Base-by-base conservation (phyloP, 1,140 invertebrate genomes). In the Drosophila nasuta region DNA sequence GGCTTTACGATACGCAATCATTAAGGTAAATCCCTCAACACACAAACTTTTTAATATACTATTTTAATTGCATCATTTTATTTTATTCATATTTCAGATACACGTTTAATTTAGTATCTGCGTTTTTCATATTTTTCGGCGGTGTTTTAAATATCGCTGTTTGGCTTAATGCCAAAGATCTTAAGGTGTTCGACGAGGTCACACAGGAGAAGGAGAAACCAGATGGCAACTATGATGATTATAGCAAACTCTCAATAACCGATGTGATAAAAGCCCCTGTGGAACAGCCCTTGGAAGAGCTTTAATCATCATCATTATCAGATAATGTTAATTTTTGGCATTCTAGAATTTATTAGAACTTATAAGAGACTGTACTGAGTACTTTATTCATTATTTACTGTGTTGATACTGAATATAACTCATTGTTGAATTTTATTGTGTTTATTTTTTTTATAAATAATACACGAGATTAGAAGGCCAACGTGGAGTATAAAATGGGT, bases 161-260 rank as follows among this genome's bases (percentile, higher is more conserved):
- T 0, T 96, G 95, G 94, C 95, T 94, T 86, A 94, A 94, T 74
- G 94, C 95, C 0, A 95, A 95, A 86, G 93, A 95, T 72, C 92
- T 96, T 3, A 94, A 95, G 91, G 95, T 96, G 71, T 96, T 96
- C 75, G 95, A 96, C 73, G 95, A 96, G 58, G 94, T 95, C 73
- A 78, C 93, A 13, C 92, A 93, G 56, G 94, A 95, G 72, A 80
- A 93, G 15, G 92, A 93, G 10, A 25, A 57, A 8, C 13, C 30
- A 0, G 35, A 75, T 8, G 17, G 10, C 2, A 56, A 71, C 5
- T 46, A 25, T 17, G 58, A 69, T 11, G 33, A 46, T 13, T 35
- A 49, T 1, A 43, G 56, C 10, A 57, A 41, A 57, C n/a, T 57
- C 8, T 41, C 54, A 6, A 17, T 62, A 11, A 35, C 38, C 1